Evolutionary conservation across 2,113 vertebrate species (phyloP).

Genomic region (Okapia johnstoni): DNA sequence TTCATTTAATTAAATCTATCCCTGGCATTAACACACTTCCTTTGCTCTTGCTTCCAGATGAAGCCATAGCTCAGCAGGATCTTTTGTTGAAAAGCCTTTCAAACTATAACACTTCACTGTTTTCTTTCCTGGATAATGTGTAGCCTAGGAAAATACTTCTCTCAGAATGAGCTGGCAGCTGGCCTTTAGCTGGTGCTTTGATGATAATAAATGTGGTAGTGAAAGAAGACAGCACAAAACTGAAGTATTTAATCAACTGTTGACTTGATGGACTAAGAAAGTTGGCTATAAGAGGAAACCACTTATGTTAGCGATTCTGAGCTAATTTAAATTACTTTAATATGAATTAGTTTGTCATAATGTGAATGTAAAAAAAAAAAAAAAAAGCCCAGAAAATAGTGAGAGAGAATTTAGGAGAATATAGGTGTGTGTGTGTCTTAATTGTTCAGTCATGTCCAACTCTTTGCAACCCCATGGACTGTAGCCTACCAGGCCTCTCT

Average conservation of each 20-base stretch:
- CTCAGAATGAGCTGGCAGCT: not conserved
- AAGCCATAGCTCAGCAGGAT: not conserved
- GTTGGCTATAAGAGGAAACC: not conserved
- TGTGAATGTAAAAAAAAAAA: not conserved
- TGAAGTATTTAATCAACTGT: not conserved
- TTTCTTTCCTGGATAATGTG: not conserved
- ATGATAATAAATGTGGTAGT: not conserved
- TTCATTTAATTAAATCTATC: not conserved
- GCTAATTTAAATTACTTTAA: not conserved
- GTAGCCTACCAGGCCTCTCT: not conserved
- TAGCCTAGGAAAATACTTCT: not conserved
- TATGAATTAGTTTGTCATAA: not conserved
- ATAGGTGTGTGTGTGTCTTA: not conserved
- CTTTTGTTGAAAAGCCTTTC: constrained; percentile 40
- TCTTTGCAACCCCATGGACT: not conserved
- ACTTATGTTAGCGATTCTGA: not conserved
- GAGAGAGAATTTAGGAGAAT: not conserved
- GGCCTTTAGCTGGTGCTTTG: not conserved
- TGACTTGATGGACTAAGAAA: not conserved
- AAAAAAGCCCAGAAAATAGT: not conserved
- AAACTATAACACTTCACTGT: constrained; percentile 10
- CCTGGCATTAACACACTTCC: not conserved
- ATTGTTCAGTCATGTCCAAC: not conserved
- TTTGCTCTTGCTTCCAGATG: not conserved
- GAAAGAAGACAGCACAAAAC: not conserved